These are phyloP conservation scores for Volucella zonaria DNA, from an alignment of 2,888 invertebrate species.

Conservation along the genomic window DNA sequence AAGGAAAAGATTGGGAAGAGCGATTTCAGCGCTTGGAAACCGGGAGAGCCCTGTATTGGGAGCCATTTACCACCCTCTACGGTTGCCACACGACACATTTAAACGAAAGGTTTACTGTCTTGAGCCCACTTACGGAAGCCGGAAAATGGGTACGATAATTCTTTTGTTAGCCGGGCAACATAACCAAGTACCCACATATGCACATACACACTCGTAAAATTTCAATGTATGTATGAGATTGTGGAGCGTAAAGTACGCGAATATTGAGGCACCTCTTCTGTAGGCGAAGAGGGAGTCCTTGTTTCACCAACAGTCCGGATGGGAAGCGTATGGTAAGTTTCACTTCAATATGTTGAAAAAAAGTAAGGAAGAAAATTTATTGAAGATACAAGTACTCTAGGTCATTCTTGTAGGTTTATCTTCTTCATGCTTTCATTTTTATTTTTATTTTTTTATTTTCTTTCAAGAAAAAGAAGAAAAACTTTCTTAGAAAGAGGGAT, in stretches of 20 bases:
- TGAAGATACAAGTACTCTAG: slow-evolving; percentile 19
- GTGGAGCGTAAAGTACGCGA: slow-evolving; percentile 14
- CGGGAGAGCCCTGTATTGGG: slow-evolving; percentile 77
- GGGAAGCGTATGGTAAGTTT: slow-evolving; percentile 10
- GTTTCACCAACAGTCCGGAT: background rate
- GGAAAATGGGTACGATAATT: slow-evolving; percentile 65
- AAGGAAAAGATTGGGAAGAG: slow-evolving; percentile 78
- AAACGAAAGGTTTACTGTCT: slow-evolving; percentile 43
- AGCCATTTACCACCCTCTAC: slow-evolving; percentile 63
- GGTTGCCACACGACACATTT: slow-evolving; percentile 57
- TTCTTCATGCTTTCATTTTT: slow-evolving; percentile 12
- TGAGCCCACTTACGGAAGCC: slow-evolving; percentile 60
- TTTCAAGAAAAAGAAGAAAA: slow-evolving; percentile 31
- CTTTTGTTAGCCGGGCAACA: slow-evolving; percentile 70
- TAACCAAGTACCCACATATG: slow-evolving; percentile 35
- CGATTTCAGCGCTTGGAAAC: slow-evolving; percentile 53
- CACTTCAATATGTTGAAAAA: slow-evolving; percentile 33
- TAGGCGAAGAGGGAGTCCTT: background rate
- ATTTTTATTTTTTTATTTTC: background rate
- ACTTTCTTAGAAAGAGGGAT: slow-evolving; percentile 38
- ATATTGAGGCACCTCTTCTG: slow-evolving; percentile 2
- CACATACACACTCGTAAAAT: slow-evolving; percentile 16
- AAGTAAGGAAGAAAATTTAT: slow-evolving; percentile 46
- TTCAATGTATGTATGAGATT: slow-evolving; percentile 47
- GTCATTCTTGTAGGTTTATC: slow-evolving; percentile 35